Percentiles rank a stretch among this genome's conserved stretches.
Conservation (phyloP, 2,888 invertebrate species). For the Hydroisotoma schaefferi region DNA sequence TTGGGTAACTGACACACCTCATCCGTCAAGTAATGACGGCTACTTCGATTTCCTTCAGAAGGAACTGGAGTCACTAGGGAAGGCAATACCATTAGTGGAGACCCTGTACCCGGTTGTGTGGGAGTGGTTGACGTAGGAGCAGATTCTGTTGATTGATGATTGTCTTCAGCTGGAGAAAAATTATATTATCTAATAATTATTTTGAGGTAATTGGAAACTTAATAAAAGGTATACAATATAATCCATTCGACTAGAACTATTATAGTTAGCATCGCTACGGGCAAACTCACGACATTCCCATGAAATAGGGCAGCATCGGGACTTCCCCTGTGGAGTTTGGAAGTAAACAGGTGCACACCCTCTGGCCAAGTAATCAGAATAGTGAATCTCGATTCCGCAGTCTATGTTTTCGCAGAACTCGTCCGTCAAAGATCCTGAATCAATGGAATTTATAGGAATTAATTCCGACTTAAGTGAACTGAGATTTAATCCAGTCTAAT, state of each 20-base stretch:
- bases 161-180: neutral
- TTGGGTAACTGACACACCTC: slow-evolving; percentile 29
- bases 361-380: slow-evolving; percentile 39
- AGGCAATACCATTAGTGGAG: slow-evolving; percentile 9
- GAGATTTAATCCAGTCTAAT: too few relatives aligned
- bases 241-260: too few relatives aligned
- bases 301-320: slow-evolving; percentile 46
- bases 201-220: too few relatives aligned
- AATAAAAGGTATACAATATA: too few relatives aligned
- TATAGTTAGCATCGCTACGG: too few relatives aligned
- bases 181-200: too few relatives aligned
- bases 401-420: slow-evolving; percentile 45
- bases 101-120: neutral
- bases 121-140: too few relatives aligned
- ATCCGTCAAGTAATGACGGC: slow-evolving; percentile 1
- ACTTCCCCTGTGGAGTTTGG: slow-evolving; percentile 30
- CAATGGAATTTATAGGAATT: neutral
- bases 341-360: slow-evolving; percentile 47
- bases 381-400: slow-evolving; percentile 47
- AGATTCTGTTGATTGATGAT: too few relatives aligned
- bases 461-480: neutral
- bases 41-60: slow-evolving; percentile 7
- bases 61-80: slow-evolving; percentile 7
- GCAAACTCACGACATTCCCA: slow-evolving; percentile 48
- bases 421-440: slow-evolving; percentile 24